Conservation (phyloP, 1,140 invertebrate species). For the Acromyrmex charruanus region DNA sequence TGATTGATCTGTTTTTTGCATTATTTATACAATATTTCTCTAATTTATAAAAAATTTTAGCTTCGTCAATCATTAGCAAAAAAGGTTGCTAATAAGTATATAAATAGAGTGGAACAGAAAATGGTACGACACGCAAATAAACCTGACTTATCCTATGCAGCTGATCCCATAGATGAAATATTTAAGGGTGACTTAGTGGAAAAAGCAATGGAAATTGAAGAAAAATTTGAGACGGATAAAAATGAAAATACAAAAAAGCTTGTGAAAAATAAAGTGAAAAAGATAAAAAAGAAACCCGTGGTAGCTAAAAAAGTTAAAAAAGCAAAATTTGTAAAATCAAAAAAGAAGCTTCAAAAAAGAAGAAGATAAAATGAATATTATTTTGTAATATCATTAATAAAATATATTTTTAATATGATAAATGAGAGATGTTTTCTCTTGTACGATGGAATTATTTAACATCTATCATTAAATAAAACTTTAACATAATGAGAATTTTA, state of each 20-base stretch:
- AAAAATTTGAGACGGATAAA: slow-evolving; percentile 61
- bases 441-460: slow-evolving; percentile 11
- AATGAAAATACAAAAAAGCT: slow-evolving; percentile 76
- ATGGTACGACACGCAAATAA: slow-evolving; percentile 90
- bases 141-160: slow-evolving; percentile 90
- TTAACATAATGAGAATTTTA: neutral
- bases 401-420: slow-evolving; percentile 11
- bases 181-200: slow-evolving; percentile 88
- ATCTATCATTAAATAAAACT: neutral
- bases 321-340: slow-evolving; percentile 68
- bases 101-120: slow-evolving; percentile 93
- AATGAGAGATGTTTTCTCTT: neutral
- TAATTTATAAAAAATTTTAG: slow-evolving; percentile 79
- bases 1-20: neutral
- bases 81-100: slow-evolving; percentile 92
- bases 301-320: slow-evolving; percentile 57
- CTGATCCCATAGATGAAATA: slow-evolving; percentile 89
- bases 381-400: slow-evolving; percentile 44
- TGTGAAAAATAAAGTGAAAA: slow-evolving; percentile 81
- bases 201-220: slow-evolving; percentile 80
- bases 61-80: slow-evolving; percentile 91
- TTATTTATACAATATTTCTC: neutral
- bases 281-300: slow-evolving; percentile 58
- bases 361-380: slow-evolving; percentile 76
- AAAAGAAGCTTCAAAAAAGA: slow-evolving; percentile 56